Conservation (phyloP, 2,888 invertebrate genomes). For the Heliconius cydno region DNA sequence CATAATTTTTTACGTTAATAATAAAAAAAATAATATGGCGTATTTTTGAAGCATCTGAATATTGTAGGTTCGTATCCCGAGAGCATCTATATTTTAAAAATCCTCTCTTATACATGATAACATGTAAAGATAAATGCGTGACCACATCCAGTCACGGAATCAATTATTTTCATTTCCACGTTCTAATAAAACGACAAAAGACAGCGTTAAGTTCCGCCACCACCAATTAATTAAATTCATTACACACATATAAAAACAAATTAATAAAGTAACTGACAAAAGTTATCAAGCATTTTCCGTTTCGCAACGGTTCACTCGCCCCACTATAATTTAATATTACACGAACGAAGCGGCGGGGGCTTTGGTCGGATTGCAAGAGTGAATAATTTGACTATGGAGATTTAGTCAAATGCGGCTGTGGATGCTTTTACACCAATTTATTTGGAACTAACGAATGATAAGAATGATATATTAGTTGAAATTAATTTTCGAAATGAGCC, state of each 20-base stretch:
- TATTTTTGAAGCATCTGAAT: neutral
- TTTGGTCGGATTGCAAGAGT: constrained; percentile 77
- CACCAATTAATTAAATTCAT: neutral
- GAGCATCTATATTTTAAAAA: neutral
- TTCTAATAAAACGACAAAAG: neutral
- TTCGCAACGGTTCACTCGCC: constrained; percentile 76
- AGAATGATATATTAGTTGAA: constrained; percentile 57
- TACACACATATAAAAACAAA: constrained; percentile 15
- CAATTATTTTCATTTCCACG: too few relatives aligned
- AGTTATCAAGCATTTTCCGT: constrained; percentile 74
- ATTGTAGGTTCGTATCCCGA: neutral
- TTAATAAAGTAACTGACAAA: constrained; percentile 58
- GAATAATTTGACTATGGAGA: constrained; percentile 81
- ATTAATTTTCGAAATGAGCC: constrained; percentile 54
- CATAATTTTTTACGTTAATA: neutral
- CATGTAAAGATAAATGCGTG: too few relatives aligned
- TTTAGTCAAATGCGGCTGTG: constrained; percentile 59
- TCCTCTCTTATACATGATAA: too few relatives aligned
- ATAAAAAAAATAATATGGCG: neutral
- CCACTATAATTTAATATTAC: constrained; percentile 82
- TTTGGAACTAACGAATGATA: constrained; percentile 67
- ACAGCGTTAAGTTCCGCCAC: neutral
- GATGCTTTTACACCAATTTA: constrained; percentile 69
- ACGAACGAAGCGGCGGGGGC: constrained; percentile 66
- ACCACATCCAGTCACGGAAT: too few relatives aligned